phyloP scores from a whole-genome alignment of 2,797 vertebrate species.

The Phalloptychus januarius region DNA sequence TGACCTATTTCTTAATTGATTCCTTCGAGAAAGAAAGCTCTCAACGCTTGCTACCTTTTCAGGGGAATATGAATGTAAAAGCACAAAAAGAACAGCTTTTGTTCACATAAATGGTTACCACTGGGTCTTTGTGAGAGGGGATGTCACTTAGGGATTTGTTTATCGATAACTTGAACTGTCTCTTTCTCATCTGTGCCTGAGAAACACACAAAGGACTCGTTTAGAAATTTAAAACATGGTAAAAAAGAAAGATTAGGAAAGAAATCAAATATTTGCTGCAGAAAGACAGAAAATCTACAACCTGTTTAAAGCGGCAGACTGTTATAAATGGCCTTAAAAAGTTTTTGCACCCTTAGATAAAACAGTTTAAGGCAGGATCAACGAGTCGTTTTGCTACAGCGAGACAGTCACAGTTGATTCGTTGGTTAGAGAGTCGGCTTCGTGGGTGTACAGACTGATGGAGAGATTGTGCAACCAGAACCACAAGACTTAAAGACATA shows the following conservation, averaged over 20 bases:
- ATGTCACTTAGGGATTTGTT: constrained; percentile 48
- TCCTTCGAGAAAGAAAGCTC: constrained; percentile 55
- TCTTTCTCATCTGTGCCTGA: constrained; percentile 23
- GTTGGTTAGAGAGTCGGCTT: not conserved
- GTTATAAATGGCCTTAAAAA: not conserved
- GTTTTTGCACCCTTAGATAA: not conserved
- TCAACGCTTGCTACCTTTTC: constrained; percentile 44
- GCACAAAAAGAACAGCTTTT: constrained; percentile 39
- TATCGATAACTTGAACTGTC: constrained; percentile 38
- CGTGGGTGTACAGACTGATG: not conserved
- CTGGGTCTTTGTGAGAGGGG: constrained; percentile 24
- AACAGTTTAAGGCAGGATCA: not conserved
- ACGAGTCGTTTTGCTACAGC: too few relatives aligned
- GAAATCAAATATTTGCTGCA: constrained; percentile 1
- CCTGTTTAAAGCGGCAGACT: not conserved
- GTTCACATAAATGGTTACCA: constrained; percentile 40
- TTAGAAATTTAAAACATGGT: not conserved
- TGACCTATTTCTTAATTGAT: constrained; percentile 61
- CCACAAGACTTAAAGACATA: not conserved
- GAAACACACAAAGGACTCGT: constrained; percentile 21
- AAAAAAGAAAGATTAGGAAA: constrained; percentile 8
- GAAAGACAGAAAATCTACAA: constrained; percentile 9
- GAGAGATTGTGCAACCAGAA: not conserved
- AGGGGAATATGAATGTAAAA: constrained; percentile 43
- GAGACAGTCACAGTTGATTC: not conserved